Evolutionary conservation across 2,113 vertebrate genomes (phyloP).

Genomic region (Oncorhynchus nerka): DNA sequence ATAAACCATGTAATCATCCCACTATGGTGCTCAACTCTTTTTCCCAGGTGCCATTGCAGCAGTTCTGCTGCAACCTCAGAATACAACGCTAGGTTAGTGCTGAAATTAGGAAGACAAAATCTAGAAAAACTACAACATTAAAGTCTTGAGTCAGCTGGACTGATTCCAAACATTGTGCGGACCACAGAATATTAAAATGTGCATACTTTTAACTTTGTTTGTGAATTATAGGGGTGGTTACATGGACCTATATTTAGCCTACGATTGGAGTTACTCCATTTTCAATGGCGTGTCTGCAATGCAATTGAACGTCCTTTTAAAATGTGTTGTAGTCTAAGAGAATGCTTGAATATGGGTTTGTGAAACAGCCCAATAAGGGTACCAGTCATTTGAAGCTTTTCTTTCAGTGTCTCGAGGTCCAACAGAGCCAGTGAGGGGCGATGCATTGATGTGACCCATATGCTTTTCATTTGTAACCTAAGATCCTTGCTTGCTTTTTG

Average conservation of each 20-base stretch:
- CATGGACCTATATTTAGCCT: conserved; percentile 17
- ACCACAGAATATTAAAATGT: conserved; percentile 54
- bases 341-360: conserved; percentile 30
- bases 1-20: conserved; percentile 37
- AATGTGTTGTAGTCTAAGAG: conserved; percentile 3
- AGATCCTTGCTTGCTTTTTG: conserved; percentile 65
- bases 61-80: conserved; percentile 47
- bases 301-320: not conserved
- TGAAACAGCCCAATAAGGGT: conserved; percentile 50
- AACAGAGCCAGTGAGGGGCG: conserved; percentile 50
- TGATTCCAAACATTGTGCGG: conserved; percentile 61
- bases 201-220: conserved; percentile 54
- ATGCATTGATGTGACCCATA: conserved; percentile 59
- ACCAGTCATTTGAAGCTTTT: conserved; percentile 69
- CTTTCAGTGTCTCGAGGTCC: conserved; percentile 28
- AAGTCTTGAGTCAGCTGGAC: conserved; percentile 73
- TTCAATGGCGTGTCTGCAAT: not conserved
- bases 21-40: conserved; percentile 53
- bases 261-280: not conserved
- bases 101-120: conserved; percentile 5
- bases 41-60: conserved; percentile 49
- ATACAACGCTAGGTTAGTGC: conserved; percentile 35
- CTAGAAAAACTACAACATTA: conserved; percentile 28
- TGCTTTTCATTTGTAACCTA: conserved; percentile 58
- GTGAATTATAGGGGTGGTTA: conserved; percentile 40